Conservation (phyloP, 2,797 vertebrate species). For the Valencia hispanica region DNA sequence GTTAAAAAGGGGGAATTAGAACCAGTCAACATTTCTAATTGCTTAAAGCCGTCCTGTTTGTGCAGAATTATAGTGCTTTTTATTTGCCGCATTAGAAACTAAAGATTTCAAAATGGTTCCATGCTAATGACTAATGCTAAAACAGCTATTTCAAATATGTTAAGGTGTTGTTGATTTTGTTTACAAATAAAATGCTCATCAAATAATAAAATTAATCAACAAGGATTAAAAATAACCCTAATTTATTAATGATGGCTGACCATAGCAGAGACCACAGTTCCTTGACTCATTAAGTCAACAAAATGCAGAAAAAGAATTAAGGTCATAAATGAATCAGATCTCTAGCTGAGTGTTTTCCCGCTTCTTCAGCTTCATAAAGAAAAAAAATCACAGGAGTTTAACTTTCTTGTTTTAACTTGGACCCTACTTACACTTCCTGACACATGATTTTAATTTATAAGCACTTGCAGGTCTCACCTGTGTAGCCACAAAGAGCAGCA, state of each 20-base stretch:
- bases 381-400: neutral
- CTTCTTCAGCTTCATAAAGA: neutral
- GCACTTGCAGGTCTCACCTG: conserved; percentile 69
- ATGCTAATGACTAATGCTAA: neutral
- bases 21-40: neutral
- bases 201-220: too few relatives aligned
- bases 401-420: neutral
- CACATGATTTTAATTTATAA: conserved; percentile 7
- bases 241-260: neutral
- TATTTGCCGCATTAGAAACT: neutral
- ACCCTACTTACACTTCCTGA: neutral
- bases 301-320: too few relatives aligned
- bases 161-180: neutral
- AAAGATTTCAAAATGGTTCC: neutral
- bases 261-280: too few relatives aligned
- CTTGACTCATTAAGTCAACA: too few relatives aligned
- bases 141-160: neutral
- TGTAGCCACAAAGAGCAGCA: conserved; percentile 65
- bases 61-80: neutral
- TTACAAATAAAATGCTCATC: neutral
- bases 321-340: neutral
- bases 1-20: neutral
- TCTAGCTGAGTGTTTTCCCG: neutral
- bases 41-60: neutral
- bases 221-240: neutral